Evolutionary conservation across 2,888 invertebrate species (phyloP).

Genomic region (Conops quadrifasciatus): DNA sequence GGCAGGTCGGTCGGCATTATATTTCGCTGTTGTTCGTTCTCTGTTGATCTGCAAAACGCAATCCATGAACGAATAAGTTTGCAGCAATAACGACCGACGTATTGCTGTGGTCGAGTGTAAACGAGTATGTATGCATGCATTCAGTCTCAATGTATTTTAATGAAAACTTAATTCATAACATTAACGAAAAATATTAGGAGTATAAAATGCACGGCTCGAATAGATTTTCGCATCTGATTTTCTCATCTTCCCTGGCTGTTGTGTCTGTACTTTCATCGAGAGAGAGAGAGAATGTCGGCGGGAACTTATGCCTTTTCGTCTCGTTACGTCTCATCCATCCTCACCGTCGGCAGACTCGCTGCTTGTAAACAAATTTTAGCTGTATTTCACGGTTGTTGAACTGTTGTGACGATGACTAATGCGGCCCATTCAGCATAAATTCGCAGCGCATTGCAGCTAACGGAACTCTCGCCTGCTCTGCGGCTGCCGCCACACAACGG

Average conservation of each 20-base stretch:
- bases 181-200: not conserved
- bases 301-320: no score
- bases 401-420: constrained; percentile 32
- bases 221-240: constrained; percentile 12
- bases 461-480: constrained; percentile 30
- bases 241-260: not conserved
- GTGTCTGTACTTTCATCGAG: not conserved
- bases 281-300: constrained; percentile 23
- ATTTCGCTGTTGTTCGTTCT: no score
- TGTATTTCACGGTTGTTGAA: constrained; percentile 33
- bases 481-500: constrained; percentile 3
- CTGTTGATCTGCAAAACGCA: no score
- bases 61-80: no score
- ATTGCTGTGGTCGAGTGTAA: not conserved
- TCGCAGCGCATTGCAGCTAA: constrained; percentile 28
- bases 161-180: not conserved
- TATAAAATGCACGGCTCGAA: not conserved
- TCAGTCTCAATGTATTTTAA: not conserved
- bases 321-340: no score
- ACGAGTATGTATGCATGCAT: not conserved
- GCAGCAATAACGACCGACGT: no score
- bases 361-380: constrained; percentile 31
- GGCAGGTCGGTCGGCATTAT: no score
- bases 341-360: not conserved
- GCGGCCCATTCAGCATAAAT: constrained; percentile 23